Evolutionary conservation across 2,113 vertebrate species (phyloP).

Genomic region (Erpornis zantholeuca): DNA sequence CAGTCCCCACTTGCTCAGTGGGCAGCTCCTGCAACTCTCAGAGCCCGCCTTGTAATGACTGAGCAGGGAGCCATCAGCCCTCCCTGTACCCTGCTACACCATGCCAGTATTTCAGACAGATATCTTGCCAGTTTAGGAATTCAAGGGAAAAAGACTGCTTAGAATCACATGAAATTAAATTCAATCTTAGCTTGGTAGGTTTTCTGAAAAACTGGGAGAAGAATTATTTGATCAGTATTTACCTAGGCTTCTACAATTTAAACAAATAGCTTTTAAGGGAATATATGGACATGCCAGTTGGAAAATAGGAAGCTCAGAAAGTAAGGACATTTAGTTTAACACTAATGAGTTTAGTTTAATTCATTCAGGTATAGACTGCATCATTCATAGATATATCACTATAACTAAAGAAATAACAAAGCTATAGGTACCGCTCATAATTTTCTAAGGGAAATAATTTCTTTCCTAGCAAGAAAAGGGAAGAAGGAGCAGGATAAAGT

Average conservation of each 20-base stretch:
- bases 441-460: not conserved
- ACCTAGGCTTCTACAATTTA: not conserved
- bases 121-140: not conserved
- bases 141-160: not conserved
- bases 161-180: not conserved
- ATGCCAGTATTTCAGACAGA: not conserved
- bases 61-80: too few relatives aligned
- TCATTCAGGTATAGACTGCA: not conserved
- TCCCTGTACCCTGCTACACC: not conserved
- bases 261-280: not conserved
- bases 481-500: not conserved
- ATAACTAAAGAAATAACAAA: not conserved
- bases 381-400: not conserved
- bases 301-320: not conserved
- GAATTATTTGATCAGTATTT: not conserved
- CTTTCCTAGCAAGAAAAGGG: not conserved
- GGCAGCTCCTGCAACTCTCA: not conserved
- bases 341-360: not conserved
- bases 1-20: accelerated
- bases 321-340: not conserved
- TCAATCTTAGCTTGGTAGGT: not conserved
- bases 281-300: not conserved
- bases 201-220: not conserved
- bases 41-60: accelerated
- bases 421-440: not conserved